Percentiles rank a stretch among this genome's conserved stretches.
Evolutionary conservation across 2,797 vertebrate genomes (phyloP).

Genomic region (Amazona finschi): DNA sequence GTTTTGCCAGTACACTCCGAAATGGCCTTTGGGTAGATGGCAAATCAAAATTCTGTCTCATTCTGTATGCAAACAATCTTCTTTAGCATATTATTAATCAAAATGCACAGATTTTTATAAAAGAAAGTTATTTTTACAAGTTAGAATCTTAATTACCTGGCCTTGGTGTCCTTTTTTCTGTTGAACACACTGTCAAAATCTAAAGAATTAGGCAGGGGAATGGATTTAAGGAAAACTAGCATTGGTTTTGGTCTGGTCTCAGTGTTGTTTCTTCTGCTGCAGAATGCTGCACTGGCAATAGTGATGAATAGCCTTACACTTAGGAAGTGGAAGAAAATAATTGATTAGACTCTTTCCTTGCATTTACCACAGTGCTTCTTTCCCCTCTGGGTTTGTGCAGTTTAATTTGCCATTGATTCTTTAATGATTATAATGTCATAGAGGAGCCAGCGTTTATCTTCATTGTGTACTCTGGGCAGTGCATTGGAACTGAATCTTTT

Average conservation of each 20-base stretch:
- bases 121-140: not conserved
- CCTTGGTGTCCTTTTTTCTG: not conserved
- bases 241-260: not conserved
- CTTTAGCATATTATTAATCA: not conserved
- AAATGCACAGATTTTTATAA: not conserved
- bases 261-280: not conserved
- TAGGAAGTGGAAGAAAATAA: conserved; percentile 33
- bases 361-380: conserved; percentile 22
- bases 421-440: conserved; percentile 66
- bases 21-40: accelerated
- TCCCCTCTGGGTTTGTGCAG: conserved; percentile 50
- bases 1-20: not conserved
- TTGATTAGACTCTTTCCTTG: conserved; percentile 46
- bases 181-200: not conserved
- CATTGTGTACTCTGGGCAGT: conserved; percentile 6
- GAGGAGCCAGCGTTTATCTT: conserved; percentile 63
- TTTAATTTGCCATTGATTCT: conserved; percentile 77
- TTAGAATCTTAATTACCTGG: not conserved
- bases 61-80: not conserved
- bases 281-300: not conserved
- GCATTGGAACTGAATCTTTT: not conserved
- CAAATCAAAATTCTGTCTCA: not conserved
- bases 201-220: not conserved
- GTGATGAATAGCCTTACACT: conserved; percentile 28
- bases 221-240: not conserved